phyloP scores from a whole-genome alignment of 2,888 invertebrate genomes.

The Brachycybe producta region DNA sequence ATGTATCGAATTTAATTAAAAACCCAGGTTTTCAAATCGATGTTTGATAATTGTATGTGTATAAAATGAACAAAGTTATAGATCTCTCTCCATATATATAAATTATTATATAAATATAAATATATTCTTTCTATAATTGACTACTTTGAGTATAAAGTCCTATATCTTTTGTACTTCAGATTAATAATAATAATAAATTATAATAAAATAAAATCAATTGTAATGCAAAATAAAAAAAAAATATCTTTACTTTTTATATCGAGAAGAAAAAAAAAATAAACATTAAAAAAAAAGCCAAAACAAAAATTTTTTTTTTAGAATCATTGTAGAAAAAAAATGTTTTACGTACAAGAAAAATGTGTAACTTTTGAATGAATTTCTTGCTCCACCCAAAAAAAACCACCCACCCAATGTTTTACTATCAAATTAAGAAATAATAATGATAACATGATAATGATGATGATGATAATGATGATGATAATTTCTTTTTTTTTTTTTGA shows the following conservation, averaged over 20 bases:
- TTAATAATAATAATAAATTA: too few species aligned
- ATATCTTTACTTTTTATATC: conserved; percentile 16
- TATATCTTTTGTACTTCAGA: conserved; percentile 18
- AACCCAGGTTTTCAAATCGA: too few species aligned
- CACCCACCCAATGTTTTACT: neutral
- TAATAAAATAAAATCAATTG: too few species aligned
- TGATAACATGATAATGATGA: conserved; percentile 2
- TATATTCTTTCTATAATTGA: conserved; percentile 20
- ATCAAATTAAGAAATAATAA: conserved; percentile 4
- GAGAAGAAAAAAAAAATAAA: conserved; percentile 9
- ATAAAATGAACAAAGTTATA: too few species aligned
- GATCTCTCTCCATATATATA: too few species aligned
- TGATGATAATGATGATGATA: neutral
- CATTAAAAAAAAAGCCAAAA: conserved; percentile 7
- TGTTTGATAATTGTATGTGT: too few species aligned
- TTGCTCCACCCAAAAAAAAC: neutral
- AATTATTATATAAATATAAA: conserved; percentile 24
- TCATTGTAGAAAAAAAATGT: conserved; percentile 11
- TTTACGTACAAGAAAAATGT: conserved; percentile 3
- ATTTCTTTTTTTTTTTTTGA: too few species aligned
- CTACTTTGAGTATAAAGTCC: conserved; percentile 16
- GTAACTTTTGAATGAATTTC: too few species aligned
- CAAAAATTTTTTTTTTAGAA: conserved; percentile 10
- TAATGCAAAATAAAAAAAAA: conserved; percentile 13
- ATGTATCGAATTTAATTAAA: too few species aligned